Evolutionary conservation across 2,888 invertebrate species (phyloP), one percentile per base, ranked within the genome.

Genomic region (Anodontia alba): DNA sequence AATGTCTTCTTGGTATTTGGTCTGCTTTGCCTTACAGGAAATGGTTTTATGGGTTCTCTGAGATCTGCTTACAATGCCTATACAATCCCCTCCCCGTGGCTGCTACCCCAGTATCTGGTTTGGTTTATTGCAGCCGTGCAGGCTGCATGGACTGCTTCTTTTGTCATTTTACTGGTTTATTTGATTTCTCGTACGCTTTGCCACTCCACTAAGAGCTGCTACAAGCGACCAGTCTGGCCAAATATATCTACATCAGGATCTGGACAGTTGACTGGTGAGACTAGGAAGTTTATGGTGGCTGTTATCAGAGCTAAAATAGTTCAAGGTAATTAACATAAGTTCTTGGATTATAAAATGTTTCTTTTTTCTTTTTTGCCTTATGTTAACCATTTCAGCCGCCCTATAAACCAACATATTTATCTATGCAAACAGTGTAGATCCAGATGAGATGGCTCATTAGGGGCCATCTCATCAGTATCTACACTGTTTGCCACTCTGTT

Each of bases 251-350:
- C 90, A 10, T 89, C 90, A 8, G 91, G 88, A 20, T 80, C 89
- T 20, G 87, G 89, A 10, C 76, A 84, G 46, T 86, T 93, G 7
- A 90, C 90, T 20, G 78, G 85, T 43, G 89, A 92, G 62, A 92
- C 93, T 0, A 89, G 89, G 77, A 93, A 93, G 73, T 93, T 90
- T 78, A 89, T 93, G 87, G 90, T 88, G 73, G 91, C 88, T 46
- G 90, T 93, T n/a, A 87, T 93, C 29, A 88, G 88, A 57, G 91
- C 90, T 43, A 88, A 90, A 72, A 81, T 90, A 78, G 77, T 91
- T n/a, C 78, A 92, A 76, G 92, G 93, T 93, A 77, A 84, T 89
- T 42, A 15, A 7, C 42, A 42, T 42, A n/a, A n/a, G n/a, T n/a
- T n/a, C n/a, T n/a, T n/a, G n/a, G n/a, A n/a, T n/a, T n/a, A n/a